Evolutionary conservation across 2,888 invertebrate species (phyloP), one percentile per base, ranked within the genome.

Genomic region (Stenotaenia linearis): DNA sequence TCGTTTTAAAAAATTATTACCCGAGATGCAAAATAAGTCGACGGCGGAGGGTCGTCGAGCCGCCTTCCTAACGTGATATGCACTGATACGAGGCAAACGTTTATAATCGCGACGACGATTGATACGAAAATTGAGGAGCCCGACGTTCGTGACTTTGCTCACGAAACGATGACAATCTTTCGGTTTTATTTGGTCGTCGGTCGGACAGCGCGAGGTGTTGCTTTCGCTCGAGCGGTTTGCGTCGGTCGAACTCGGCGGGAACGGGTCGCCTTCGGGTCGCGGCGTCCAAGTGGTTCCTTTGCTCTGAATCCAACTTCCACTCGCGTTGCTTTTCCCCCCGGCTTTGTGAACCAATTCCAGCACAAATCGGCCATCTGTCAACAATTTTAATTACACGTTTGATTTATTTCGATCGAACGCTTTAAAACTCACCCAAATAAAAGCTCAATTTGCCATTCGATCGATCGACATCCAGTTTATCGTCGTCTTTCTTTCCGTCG

Each of bases 331-430:
- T 3, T 37, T 45, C 18, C 78, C 78, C 10, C 76, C 77, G 12
- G 56, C 28, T 25, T 75, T 56, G 56, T 81, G 81, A 1, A 32
- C 45, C 15, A 81, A 76, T 75, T 81, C 81, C 75, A 81, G 40
- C 32, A 81, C 79, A 25, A 81, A 81, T 21, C 79, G 77, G 10
- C 81, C 81, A 75, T 78, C 81, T 81, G 30, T 6, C 18, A n/a
- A 4, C 2, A 18, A 32, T 12, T 76, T 76, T 35, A 12, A 37
- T 18, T 10, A 37, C 3, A 32, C 7, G n/a, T 45, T 12, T 18
- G 18, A 45, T 77, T 77, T 21, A 12, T 32, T 18, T 74, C n/a
- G 12, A 18, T 74, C 9, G n/a, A n/a, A n/a, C n/a, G n/a, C n/a
- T n/a, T n/a, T n/a, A n/a, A n/a, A n/a, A n/a, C n/a, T 76, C 28